Evolutionary conservation across 1,140 invertebrate species (phyloP).

Genomic region (Tetragnatha versicolor): DNA sequence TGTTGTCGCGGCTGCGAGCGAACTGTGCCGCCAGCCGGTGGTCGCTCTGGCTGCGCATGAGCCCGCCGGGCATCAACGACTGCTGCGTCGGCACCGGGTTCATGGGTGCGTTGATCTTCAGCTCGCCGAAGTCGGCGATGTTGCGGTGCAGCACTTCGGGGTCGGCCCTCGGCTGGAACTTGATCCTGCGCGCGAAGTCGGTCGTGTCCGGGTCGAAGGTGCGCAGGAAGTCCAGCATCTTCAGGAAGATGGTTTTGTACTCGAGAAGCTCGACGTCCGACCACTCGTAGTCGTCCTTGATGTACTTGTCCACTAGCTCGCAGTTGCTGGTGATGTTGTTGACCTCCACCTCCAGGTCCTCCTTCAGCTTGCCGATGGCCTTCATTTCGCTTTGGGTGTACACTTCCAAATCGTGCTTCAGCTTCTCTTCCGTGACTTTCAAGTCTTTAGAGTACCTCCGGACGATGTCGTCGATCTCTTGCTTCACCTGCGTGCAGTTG

Average conservation of each 20-base stretch:
- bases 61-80: conserved; percentile 57
- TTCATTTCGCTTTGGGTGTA: conserved; percentile 84
- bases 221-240: conserved; percentile 86
- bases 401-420: conserved; percentile 87
- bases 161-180: conserved; percentile 86
- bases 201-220: conserved; percentile 89
- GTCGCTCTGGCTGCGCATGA: conserved; percentile 93
- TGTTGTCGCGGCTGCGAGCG: conserved; percentile 31
- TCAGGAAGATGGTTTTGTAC: conserved; percentile 92
- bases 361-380: conserved; percentile 84
- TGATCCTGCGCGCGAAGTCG: conserved; percentile 83
- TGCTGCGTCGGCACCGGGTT: conserved; percentile 40
- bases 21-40: conserved; percentile 76
- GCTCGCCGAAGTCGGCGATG: conserved; percentile 83
- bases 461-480: conserved; percentile 92
- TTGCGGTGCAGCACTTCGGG: conserved; percentile 87
- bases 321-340: conserved; percentile 93
- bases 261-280: conserved; percentile 74
- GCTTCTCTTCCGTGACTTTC: conserved; percentile 87
- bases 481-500: conserved; percentile 83
- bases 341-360: conserved; percentile 91
- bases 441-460: conserved; percentile 81
- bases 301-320: conserved; percentile 92
- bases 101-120: conserved; percentile 71
- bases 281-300: conserved; percentile 74